These are phyloP conservation scores for Himantopus leucocephalus DNA, from an alignment of 2,113 vertebrate species.

Conservation along the genomic window DNA sequence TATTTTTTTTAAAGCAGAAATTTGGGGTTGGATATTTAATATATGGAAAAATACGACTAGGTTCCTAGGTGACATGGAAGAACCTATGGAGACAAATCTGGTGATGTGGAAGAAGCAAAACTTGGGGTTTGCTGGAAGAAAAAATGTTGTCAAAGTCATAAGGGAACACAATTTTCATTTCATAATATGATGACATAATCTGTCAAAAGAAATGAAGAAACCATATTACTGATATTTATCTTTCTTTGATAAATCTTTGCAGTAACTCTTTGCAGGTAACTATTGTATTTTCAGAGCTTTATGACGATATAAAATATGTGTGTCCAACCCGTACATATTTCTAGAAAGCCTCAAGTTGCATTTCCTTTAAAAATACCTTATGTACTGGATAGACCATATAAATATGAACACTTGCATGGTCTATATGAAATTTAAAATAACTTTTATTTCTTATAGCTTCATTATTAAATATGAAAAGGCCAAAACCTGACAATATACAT, in stretches of 20 bases:
- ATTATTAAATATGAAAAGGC: background rate
- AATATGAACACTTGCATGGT: background rate
- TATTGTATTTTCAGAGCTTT: background rate
- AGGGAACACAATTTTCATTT: background rate
- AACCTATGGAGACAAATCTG: background rate
- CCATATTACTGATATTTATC: background rate
- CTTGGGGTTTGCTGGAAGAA: background rate
- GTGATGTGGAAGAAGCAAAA: background rate
- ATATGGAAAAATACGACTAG: background rate
- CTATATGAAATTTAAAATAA: background rate
- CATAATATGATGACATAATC: background rate
- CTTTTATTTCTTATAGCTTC: background rate
- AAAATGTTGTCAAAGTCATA: background rate
- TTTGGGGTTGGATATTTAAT: background rate
- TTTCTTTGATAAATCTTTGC: background rate
- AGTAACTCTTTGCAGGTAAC: background rate
- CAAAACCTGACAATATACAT: background rate
- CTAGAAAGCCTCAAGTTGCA: background rate
- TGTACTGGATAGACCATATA: background rate
- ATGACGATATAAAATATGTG: background rate
- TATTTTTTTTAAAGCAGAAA: background rate
- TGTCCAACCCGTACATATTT: background rate
- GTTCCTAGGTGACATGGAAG: background rate
- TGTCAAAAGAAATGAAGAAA: background rate
- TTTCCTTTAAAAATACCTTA: background rate